phyloP scores from a whole-genome alignment of 2,888 invertebrate species.

The Xestia sexstrigata region DNA sequence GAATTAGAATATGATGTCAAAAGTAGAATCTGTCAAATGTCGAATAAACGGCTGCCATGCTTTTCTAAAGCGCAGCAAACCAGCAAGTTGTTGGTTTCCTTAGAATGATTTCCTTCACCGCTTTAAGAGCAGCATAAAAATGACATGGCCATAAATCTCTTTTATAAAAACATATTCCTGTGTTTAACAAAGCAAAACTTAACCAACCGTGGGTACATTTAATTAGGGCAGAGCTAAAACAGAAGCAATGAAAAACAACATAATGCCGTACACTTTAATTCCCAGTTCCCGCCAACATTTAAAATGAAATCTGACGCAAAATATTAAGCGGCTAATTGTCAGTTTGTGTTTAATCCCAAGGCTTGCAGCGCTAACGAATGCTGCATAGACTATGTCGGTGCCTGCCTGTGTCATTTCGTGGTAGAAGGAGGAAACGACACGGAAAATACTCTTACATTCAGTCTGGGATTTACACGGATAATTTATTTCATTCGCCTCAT shows the following conservation, averaged over 20 bases:
- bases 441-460: conserved; percentile 7
- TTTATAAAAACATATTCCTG: background rate
- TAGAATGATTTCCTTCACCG: background rate
- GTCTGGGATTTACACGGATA: conserved; percentile 10
- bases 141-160: background rate
- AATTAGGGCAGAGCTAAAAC: background rate
- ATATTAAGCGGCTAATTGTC: conserved; percentile 24
- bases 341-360: conserved; percentile 27
- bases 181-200: background rate
- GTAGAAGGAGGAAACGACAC: conserved; percentile 8
- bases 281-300: background rate
- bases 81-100: background rate
- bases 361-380: conserved; percentile 6
- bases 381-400: conserved; percentile 2
- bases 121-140: background rate
- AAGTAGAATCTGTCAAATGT: too few relatives aligned
- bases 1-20: too few relatives aligned
- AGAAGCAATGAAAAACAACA: background rate
- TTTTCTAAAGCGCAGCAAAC: too few relatives aligned
- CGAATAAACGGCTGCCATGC: too few relatives aligned
- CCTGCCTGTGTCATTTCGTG: background rate
- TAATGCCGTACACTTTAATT: background rate
- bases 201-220: background rate
- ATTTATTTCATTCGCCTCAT: conserved; percentile 33
- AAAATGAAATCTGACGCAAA: background rate